Base-by-base conservation (phyloP, 2,888 invertebrate genomes). In the Meiosimyza platycephala region DNA sequence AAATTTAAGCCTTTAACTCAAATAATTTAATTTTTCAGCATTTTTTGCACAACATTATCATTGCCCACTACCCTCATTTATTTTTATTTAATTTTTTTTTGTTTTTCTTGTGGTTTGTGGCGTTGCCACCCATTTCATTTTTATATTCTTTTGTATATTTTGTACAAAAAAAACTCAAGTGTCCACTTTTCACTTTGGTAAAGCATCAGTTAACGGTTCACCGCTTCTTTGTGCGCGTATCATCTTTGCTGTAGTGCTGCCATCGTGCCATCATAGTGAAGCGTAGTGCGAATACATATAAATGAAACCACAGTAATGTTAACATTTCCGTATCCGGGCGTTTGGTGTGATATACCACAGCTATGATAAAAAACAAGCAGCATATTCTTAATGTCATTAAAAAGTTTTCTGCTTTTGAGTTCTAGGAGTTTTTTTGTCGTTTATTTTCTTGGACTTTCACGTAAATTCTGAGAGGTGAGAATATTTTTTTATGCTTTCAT, bases 261-360 rank as follows among this genome's bases (percentile, higher is more conserved):
- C 67, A 18, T 57, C 40, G 40, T 40, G 6, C 40, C 40, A 40
- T 7, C 40, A 40, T 40, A 6, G 40, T 9, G 40, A 6, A 6
- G 40, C 9, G 9, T 40, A 40, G 9, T 40, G 9, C 40, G 40
- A 40, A 40, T 9, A 40, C 40, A 40, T 55, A 67, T 12, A 57
- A 68, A 51, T 22, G 55, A 22, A 40, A 57, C 57, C 48, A 40
- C 47, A 52, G 60, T 55, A 55, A 67, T 67, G 62, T 60, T 52
- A 52, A 51, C 40, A 51, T 60, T 70, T 70, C 69, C 69, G 69
- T 51, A 62, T 70, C 69, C 69, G 51, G 62, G 51, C 33, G 9
- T 33, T 9, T 22, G 33, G 40, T 54, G 6, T 28, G 68, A 33
- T 18, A n/a, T 33, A 50, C 40, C 6, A 40, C 48, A 59, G 18